These are phyloP conservation scores for Ptilorrhoa leucosticta DNA, from an alignment of 2,113 vertebrate species.

Conservation along the genomic window DNA sequence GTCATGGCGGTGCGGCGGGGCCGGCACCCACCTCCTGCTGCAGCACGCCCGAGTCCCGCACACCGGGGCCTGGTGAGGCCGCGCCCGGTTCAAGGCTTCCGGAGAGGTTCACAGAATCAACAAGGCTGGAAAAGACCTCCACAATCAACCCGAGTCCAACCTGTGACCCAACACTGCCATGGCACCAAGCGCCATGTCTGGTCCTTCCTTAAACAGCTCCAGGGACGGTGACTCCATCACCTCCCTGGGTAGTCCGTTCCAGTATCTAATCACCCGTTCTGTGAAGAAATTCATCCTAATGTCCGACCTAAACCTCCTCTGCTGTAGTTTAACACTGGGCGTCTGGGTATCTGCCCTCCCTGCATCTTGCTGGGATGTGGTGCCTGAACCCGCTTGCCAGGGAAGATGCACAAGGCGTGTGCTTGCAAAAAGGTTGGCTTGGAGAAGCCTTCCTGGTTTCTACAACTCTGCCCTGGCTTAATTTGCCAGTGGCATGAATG, in stretches of 20 bases:
- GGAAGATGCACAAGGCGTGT: accelerated
- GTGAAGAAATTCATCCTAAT: not conserved
- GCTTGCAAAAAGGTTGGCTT: accelerated
- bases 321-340: not conserved
- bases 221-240: not conserved
- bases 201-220: not conserved
- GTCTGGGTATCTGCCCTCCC: no score
- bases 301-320: no score
- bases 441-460: not conserved
- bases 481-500: not conserved
- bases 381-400: accelerated
- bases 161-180: no score
- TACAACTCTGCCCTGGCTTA: not conserved
- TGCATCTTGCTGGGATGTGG: accelerated
- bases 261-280: not conserved
- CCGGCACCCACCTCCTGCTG: accelerated
- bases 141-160: not conserved
- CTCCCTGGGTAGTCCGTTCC: not conserved
- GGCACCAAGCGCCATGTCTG: not conserved
- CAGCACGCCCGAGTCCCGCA: accelerated
- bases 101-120: not conserved
- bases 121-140: not conserved
- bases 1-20: accelerated
- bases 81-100: accelerated
- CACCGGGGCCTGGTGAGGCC: not conserved